Percentiles rank a stretch among this genome's conserved stretches.
These are phyloP conservation scores for Neoniphon sammara DNA, from an alignment of 2,797 vertebrate species.

Conservation along the genomic window DNA sequence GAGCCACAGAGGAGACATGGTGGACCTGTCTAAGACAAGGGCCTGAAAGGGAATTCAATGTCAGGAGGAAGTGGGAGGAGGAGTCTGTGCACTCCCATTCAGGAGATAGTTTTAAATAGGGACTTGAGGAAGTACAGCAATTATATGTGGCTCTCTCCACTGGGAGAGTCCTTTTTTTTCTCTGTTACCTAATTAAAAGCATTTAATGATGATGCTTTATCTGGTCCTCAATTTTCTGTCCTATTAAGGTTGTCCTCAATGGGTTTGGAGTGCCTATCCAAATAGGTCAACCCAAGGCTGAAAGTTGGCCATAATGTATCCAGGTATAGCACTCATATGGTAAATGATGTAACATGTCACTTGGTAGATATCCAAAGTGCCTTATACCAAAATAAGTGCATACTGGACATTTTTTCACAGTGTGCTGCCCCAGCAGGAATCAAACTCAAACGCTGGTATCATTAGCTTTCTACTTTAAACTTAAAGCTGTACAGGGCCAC, in stretches of 20 bases:
- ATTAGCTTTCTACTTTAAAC: background rate
- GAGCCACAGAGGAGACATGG: constrained; percentile 68
- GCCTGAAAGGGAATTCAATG: constrained; percentile 78
- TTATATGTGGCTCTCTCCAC: constrained; percentile 74
- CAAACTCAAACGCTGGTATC: background rate
- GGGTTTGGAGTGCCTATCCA: constrained; percentile 74
- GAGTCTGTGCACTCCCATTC: constrained; percentile 59
- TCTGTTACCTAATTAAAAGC: constrained; percentile 84
- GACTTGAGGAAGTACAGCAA: constrained; percentile 72
- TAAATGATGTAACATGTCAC: constrained; percentile 5
- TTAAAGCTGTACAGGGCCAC: background rate
- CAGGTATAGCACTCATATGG: constrained; percentile 34
- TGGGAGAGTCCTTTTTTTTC: constrained; percentile 68
- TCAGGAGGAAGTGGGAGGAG: constrained; percentile 57
- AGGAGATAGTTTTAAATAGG: constrained; percentile 70
- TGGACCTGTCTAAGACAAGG: constrained; percentile 78
- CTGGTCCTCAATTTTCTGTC: constrained; percentile 82
- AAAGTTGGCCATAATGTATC: constrained; percentile 69
- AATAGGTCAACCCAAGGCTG: constrained; percentile 79
- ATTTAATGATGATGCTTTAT: constrained; percentile 85
- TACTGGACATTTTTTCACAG: too few relatives aligned
- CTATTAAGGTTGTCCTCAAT: constrained; percentile 83
- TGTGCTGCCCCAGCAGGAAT: background rate
- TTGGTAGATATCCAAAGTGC: constrained; percentile 34
- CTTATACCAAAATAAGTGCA: background rate